Percentiles rank a stretch among this genome's conserved stretches.
Conservation (phyloP, 2,113 vertebrate genomes). For the Calyptomena viridis region DNA sequence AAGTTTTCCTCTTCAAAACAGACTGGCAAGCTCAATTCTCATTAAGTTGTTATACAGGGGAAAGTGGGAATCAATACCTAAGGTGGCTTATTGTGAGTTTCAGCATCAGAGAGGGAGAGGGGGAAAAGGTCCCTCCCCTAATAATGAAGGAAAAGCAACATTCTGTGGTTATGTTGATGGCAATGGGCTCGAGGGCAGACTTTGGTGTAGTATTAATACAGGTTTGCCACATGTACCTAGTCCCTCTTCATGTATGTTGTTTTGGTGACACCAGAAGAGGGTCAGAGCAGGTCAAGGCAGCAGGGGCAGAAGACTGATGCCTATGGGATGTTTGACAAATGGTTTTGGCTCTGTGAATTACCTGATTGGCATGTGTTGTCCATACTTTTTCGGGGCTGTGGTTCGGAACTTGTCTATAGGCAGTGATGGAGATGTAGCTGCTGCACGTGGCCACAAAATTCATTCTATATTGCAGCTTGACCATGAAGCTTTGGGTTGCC, state of each 20-base stretch:
- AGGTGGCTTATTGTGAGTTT: not conserved
- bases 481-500: not conserved
- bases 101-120: fast-evolving
- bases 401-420: not conserved
- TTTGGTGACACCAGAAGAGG: not conserved
- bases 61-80: not conserved
- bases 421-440: not conserved
- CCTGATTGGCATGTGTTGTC: not conserved
- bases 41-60: not conserved
- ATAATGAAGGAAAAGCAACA: fast-evolving
- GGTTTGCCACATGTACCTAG: not conserved
- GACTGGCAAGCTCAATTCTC: not conserved
- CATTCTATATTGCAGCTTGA: not conserved
- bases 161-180: not conserved
- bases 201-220: not conserved
- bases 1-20: not conserved
- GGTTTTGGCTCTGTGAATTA: not conserved
- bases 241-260: not conserved
- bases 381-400: fast-evolving
- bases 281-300: not conserved
- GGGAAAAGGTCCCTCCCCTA: fast-evolving
- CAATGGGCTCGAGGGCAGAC: not conserved
- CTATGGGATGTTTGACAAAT: not conserved
- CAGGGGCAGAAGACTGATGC: not conserved
- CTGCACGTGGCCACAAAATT: not conserved